Conservation (phyloP, 1,140 invertebrate genomes). For the Copidosoma floridanum region DNA sequence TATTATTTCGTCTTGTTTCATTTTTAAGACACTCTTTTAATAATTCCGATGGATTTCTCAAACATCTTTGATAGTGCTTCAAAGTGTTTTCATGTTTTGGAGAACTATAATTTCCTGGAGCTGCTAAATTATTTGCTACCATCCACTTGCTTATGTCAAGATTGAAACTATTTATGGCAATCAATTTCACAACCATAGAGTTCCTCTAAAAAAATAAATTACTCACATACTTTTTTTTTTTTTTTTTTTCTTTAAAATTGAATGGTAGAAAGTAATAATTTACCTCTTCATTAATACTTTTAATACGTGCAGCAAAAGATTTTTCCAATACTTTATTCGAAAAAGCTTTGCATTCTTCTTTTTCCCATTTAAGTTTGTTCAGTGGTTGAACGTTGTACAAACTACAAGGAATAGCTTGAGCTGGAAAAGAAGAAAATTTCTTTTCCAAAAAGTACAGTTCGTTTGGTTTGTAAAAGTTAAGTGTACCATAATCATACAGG, state of each 20-base stretch:
- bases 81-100: too few species aligned
- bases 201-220: constrained; percentile 37
- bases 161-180: constrained; percentile 36
- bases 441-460: constrained; percentile 43
- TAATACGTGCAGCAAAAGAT: constrained; percentile 28
- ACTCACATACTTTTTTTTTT: background rate
- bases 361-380: constrained; percentile 31
- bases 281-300: constrained; percentile 29
- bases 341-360: constrained; percentile 27
- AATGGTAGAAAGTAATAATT: background rate
- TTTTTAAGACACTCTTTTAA: too few species aligned
- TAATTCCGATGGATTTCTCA: too few species aligned
- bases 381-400: constrained; percentile 40
- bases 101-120: constrained; percentile 16
- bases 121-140: constrained; percentile 36
- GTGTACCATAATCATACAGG: constrained; percentile 53
- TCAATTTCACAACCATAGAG: constrained; percentile 39
- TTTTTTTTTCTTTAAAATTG: too few species aligned
- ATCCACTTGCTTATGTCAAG: constrained; percentile 45
- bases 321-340: background rate
- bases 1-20: too few species aligned
- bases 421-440: constrained; percentile 41
- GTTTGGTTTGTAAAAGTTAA: constrained; percentile 32
- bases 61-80: too few species aligned
- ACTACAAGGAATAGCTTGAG: constrained; percentile 49